Base-by-base conservation (phyloP, 2,888 invertebrate species). In the Microctonus hyperodae region DNA sequence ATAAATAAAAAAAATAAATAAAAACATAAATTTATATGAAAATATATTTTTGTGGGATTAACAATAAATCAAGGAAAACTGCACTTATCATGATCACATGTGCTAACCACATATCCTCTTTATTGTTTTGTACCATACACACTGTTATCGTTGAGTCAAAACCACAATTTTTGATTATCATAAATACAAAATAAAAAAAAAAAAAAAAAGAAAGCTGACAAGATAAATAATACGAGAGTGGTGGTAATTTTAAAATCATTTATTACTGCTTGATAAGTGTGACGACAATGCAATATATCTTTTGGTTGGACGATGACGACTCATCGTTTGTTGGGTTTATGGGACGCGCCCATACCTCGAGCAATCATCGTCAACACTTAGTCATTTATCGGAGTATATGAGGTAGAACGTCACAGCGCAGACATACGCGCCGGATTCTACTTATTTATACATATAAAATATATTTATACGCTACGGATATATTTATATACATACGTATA, bases 321-420 rank as follows among this genome's bases (percentile, higher is more conserved):
- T 62, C 62, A 62, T 64, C 40, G 16, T 16, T n/a, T 16, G 7
- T 44, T 44, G n/a, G n/a, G n/a, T n/a, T n/a, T n/a, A n/a, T 37
- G 51, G 20, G 65, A 23, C 65, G 53, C 55, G 31, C 65, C 60
- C 65, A 65, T 51, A 23, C 59, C 40, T 59, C 59, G 33, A 33
- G 35, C 58, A n/a, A 1, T 40, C 23, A 22, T 25, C 58, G 40
- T 37, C 58, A 44, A 59, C 59, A 48, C 44, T 44, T 20, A 59
- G 59, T 59, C 44, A 44, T 59, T 59, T 59, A 59, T 59, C 59
- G 48, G 25, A 28, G 40, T 56, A n/a, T 16, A 59, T 59, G 59
- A 59, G 59, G 59, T 59, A 59, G 59, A 59, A 59, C 59, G 44
- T 44, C 16, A 16, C n/a, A 13, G 31, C 16, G 22, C 55, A n/a